Conservation (phyloP, 2,113 vertebrate species). For the Hystrix cristata region DNA sequence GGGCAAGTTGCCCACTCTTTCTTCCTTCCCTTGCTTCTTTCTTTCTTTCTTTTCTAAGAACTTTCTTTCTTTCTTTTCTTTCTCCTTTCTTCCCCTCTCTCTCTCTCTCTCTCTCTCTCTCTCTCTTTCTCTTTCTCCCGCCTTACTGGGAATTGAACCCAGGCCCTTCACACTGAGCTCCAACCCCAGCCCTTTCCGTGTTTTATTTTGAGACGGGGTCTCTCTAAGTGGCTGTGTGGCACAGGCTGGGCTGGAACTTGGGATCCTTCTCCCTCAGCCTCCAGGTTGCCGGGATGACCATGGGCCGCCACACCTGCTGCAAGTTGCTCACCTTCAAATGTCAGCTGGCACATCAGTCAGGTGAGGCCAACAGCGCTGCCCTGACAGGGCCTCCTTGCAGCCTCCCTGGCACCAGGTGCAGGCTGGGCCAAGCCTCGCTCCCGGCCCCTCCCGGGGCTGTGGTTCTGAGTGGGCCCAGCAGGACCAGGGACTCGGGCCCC, state of each 20-base stretch:
- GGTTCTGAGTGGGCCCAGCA: not conserved
- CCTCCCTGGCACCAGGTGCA: fast-evolving
- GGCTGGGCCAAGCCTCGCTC: fast-evolving
- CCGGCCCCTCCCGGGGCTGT: not conserved
- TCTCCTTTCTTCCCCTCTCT: no score
- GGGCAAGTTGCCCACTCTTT: not conserved
- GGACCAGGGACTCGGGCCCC: no score
- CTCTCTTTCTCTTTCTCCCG: not conserved
- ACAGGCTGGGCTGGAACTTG: not conserved
- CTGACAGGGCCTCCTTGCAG: not conserved
- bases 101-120: not conserved
- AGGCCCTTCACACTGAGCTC: not conserved
- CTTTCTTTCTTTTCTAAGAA: not conserved
- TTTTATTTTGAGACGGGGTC: not conserved
- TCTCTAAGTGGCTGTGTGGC: not conserved
- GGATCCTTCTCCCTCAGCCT: not conserved
- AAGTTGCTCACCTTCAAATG: not conserved
- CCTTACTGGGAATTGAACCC: not conserved
- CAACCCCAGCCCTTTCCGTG: not conserved
- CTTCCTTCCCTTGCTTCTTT: not conserved
- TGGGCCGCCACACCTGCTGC: not conserved
- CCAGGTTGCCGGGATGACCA: not conserved
- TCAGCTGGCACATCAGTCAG: not conserved
- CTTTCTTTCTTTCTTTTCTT: not conserved
- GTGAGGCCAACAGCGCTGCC: fast-evolving